Percentiles rank a stretch among this genome's conserved stretches.
These are phyloP conservation scores for Megathymus violae DNA, from an alignment of 1,140 invertebrate genomes.

Conservation along the genomic window DNA sequence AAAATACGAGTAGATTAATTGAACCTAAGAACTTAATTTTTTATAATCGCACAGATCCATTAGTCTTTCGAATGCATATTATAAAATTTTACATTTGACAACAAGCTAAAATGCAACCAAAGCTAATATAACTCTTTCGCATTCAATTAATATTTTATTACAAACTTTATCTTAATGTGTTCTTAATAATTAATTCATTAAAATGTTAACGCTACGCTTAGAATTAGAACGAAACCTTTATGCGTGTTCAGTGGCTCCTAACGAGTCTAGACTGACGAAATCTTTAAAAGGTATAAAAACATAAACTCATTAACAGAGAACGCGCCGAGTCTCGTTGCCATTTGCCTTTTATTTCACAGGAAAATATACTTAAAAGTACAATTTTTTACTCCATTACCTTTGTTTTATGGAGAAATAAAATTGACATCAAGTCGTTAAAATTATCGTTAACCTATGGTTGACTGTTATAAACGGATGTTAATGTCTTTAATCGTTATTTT, in stretches of 20 bases:
- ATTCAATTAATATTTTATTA: background rate
- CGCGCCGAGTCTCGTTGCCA: slow-evolving; percentile 5
- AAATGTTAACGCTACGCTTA: slow-evolving; percentile 3
- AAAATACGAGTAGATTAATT: too few relatives aligned
- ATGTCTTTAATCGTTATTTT: too few relatives aligned
- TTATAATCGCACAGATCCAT: too few relatives aligned
- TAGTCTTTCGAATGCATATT: too few relatives aligned
- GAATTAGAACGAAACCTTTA: slow-evolving; percentile 4
- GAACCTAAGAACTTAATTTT: too few relatives aligned
- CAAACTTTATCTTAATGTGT: background rate
- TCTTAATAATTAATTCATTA: slow-evolving; percentile 1
- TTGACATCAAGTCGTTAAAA: too few relatives aligned
- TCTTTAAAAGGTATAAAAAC: slow-evolving; percentile 12
- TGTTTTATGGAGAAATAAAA: slow-evolving; percentile 4
- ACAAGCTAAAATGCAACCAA: too few relatives aligned
- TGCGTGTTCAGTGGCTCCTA: slow-evolving; percentile 3
- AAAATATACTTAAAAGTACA: background rate
- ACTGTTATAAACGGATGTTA: too few relatives aligned
- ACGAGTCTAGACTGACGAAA: slow-evolving; percentile 21
- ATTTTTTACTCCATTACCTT: slow-evolving; percentile 4
- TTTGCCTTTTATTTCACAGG: slow-evolving; percentile 15
- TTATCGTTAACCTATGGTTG: too few relatives aligned
- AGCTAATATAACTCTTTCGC: too few relatives aligned
- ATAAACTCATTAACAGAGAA: slow-evolving; percentile 16
- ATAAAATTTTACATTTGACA: too few relatives aligned